Percentiles rank a stretch among this genome's conserved stretches.
Evolutionary conservation across 1,140 invertebrate species (phyloP).

Genomic region (Aleiodes sp.): DNA sequence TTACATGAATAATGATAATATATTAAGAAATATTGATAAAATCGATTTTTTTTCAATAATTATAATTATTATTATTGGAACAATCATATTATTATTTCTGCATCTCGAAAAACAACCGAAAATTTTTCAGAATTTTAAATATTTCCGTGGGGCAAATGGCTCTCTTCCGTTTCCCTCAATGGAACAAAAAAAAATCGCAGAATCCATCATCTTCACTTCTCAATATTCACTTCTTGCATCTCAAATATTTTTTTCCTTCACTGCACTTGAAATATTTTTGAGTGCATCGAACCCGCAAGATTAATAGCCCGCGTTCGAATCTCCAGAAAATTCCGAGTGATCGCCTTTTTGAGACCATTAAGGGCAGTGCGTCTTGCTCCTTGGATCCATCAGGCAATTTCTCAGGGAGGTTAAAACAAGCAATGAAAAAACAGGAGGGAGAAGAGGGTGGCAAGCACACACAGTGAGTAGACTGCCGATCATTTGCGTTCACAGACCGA

Average conservation of each 20-base stretch:
- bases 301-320: slow-evolving; percentile 27
- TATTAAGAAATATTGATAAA: too few relatives aligned
- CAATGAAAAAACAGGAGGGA: too few relatives aligned
- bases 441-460: background rate
- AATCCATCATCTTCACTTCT: background rate
- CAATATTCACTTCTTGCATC: background rate
- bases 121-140: too few relatives aligned
- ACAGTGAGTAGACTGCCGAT: slow-evolving; percentile 7
- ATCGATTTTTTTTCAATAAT: too few relatives aligned
- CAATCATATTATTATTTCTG: too few relatives aligned
- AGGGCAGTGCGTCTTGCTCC: slow-evolving; percentile 24
- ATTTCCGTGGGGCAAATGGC: too few relatives aligned
- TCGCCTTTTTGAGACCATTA: slow-evolving; percentile 41
- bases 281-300: slow-evolving; percentile 17
- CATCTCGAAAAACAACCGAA: too few relatives aligned
- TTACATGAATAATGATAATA: too few relatives aligned
- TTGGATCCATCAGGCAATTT: slow-evolving; percentile 37
- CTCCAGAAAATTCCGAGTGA: slow-evolving; percentile 33
- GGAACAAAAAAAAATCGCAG: background rate
- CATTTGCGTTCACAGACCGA: slow-evolving; percentile 39
- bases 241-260: background rate
- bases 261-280: background rate
- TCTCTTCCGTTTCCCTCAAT: too few relatives aligned
- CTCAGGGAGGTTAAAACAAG: too few relatives aligned
- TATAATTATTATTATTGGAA: too few relatives aligned